Conservation (phyloP, 1,140 invertebrate species). For the Drusus annulatus region DNA sequence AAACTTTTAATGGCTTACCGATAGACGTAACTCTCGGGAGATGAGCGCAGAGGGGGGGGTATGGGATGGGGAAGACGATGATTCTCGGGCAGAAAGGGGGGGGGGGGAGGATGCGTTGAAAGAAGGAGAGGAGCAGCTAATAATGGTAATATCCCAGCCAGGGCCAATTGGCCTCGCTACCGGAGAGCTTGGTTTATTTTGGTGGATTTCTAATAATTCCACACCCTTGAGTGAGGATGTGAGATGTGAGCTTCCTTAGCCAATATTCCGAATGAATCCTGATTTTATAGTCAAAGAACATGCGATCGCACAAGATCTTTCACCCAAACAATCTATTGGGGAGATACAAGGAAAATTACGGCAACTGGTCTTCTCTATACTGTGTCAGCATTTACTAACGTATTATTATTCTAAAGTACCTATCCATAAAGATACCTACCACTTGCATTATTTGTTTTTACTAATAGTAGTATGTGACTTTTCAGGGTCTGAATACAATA, state of each 20-base stretch:
- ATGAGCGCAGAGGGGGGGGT: no score
- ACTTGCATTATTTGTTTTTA: no score
- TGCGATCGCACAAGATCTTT: neutral
- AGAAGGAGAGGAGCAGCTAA: conserved; percentile 26
- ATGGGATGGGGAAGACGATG: neutral
- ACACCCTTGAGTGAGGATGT: conserved; percentile 27
- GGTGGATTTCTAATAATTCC: conserved; percentile 30
- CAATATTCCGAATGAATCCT: conserved; percentile 13
- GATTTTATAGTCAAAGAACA: neutral
- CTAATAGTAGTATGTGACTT: no score
- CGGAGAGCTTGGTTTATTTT: conserved; percentile 9
- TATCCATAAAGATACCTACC: no score
- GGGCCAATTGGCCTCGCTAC: conserved; percentile 39
- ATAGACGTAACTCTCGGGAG: neutral
- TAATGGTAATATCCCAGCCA: conserved; percentile 52
- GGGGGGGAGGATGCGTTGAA: no score
- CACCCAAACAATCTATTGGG: no score
- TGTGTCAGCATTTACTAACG: no score
- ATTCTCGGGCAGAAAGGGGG: neutral
- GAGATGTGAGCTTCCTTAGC: conserved; percentile 7
- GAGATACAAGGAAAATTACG: no score
- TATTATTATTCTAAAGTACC: no score
- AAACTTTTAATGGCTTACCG: conserved; percentile 15
- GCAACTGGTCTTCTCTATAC: no score
- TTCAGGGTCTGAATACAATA: no score